phyloP scores from a whole-genome alignment of 2,797 vertebrate species.

The Pelodytes ibericus region DNA sequence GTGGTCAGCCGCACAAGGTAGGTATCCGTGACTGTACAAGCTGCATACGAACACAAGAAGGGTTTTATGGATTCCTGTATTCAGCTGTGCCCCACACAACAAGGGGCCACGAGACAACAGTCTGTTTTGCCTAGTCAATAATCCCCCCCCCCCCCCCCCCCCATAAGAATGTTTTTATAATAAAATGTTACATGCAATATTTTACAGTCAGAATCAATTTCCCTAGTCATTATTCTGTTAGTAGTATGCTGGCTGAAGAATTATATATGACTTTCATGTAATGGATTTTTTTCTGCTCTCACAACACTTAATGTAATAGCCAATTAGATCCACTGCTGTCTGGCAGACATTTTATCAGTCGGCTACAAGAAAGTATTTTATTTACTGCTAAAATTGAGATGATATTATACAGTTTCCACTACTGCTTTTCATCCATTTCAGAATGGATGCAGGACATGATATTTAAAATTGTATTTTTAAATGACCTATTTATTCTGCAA shows the following conservation, averaged over 20 bases:
- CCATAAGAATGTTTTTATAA: not conserved
- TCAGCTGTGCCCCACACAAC: too few relatives aligned
- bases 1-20: too few relatives aligned
- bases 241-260: constrained; percentile 22
- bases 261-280: constrained; percentile 22
- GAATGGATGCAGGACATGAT: not conserved
- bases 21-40: too few relatives aligned
- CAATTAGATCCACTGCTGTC: constrained; percentile 15
- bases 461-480: not conserved
- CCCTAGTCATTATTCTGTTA: constrained; percentile 33
- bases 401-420: constrained; percentile 3
- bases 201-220: constrained; percentile 26
- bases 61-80: too few relatives aligned
- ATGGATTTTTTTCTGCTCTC: constrained; percentile 53
- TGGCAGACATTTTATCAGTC: constrained; percentile 22
- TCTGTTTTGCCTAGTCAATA: too few relatives aligned
- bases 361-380: constrained; percentile 15
- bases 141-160: too few relatives aligned
- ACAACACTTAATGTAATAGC: constrained; percentile 11
- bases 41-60: too few relatives aligned
- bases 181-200: not conserved
- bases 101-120: too few relatives aligned
- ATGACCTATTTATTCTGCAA: not conserved
- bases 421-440: not conserved
- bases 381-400: constrained; percentile 12